phyloP scores from a whole-genome alignment of 2,888 invertebrate genomes.

The Caenorhabditis sp. region DNA sequence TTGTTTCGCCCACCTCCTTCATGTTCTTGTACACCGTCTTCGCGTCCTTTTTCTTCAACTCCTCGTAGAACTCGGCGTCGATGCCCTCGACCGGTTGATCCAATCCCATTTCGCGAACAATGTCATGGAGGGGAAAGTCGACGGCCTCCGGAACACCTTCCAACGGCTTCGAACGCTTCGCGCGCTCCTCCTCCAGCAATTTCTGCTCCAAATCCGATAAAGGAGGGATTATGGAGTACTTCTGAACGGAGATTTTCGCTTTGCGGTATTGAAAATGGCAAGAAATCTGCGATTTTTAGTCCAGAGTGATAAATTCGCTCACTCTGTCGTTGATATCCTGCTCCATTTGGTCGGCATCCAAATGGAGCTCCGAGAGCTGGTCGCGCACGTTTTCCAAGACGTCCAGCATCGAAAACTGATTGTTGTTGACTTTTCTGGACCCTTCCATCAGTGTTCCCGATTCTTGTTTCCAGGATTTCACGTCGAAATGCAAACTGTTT shows the following conservation, averaged over 20 bases:
- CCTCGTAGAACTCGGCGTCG: slow-evolving; percentile 63
- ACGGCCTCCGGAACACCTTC: slow-evolving; percentile 40
- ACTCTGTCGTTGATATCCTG: slow-evolving; percentile 33
- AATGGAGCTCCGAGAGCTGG: slow-evolving; percentile 6
- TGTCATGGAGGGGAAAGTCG: slow-evolving; percentile 61
- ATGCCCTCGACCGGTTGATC: slow-evolving; percentile 46
- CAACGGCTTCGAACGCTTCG: slow-evolving; percentile 26
- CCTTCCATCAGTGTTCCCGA: too few species aligned
- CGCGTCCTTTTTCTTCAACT: slow-evolving; percentile 59
- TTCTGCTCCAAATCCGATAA: slow-evolving; percentile 51
- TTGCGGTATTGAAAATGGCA: too few species aligned
- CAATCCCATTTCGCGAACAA: slow-evolving; percentile 52
- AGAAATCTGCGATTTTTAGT: too few species aligned
- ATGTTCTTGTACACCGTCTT: slow-evolving; percentile 60
- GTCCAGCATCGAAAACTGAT: slow-evolving; percentile 6
- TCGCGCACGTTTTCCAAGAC: slow-evolving; percentile 13
- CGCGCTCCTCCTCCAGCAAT: slow-evolving; percentile 51
- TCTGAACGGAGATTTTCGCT: too few species aligned
- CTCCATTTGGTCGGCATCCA: slow-evolving; percentile 25
- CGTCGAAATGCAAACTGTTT: too few species aligned
- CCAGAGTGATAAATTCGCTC: too few species aligned
- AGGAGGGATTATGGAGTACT: slow-evolving; percentile 46
- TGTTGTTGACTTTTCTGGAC: too few species aligned
- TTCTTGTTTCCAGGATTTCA: too few species aligned
- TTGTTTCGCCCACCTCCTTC: slow-evolving; percentile 59